Evolutionary conservation across 2,113 vertebrate genomes (phyloP), one percentile per base, ranked within the genome.

Genomic region (Mystacornis crossleyi): DNA sequence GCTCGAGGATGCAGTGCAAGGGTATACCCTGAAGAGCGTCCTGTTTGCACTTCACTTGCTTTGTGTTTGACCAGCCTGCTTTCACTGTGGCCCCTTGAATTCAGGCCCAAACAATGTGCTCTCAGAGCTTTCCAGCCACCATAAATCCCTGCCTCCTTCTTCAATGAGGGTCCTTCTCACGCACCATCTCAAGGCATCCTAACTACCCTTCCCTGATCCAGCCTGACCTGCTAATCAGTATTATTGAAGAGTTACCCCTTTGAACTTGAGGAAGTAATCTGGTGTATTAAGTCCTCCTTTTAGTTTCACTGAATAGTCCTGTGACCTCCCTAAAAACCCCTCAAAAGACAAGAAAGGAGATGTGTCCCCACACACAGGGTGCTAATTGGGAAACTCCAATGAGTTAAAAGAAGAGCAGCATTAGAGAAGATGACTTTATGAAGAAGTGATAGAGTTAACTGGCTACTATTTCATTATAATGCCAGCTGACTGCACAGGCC

Each of bases 381-480:
- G 28, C 48, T 84, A 60, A n/a, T 12, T 57, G 61, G 72, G 28
- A 65, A 83, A 58, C 10, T 40, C 28, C 34, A 74, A 10, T 5
- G 57, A 28, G 13, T 58, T 74, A 33, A 70, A 88, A 38, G 71
- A 70, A 65, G 71, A 92, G 28, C 25, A 61, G 29, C 13, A 8
- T 38, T 65, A 38, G 38, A 69, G 71, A 81, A 69, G 66, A 64
- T 1, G 8, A 16, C 23, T 61, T 82, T 55, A 12, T 26, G 75
- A 58, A 93, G 89, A 83, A 60, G 54, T 18, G 90, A 85, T 50
- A 60, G 95, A 95, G 93, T 96, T 96, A 96, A 96, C 79, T 82
- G 58, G 29, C n/a, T 93, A 71, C 71, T 64, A 1, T 62, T 89
- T 83, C 66, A 55, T 81, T 90, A 18, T 47, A 90, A n/a, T 34